Evolutionary conservation across 1,140 invertebrate species (phyloP).

Genomic region (Teleopsis dalmanni): DNA sequence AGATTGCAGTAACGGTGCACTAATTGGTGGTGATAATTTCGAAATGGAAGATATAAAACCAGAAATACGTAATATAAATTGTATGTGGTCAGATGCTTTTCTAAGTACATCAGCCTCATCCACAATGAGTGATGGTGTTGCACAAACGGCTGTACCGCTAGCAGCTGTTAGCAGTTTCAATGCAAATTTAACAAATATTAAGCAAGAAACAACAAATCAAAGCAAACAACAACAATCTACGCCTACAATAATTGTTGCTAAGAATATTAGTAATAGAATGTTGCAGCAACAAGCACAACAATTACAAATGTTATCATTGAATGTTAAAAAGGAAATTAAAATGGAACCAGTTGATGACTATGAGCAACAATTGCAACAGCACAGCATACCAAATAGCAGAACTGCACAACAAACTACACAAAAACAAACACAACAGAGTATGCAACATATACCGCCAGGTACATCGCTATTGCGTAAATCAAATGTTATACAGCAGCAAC

Average conservation of each 20-base stretch:
- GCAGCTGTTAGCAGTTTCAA: neutral
- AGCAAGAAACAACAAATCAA: neutral
- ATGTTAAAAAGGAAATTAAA: slow-evolving; percentile 6
- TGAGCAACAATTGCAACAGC: slow-evolving; percentile 12
- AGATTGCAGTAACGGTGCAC: neutral
- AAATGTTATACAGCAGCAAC: slow-evolving; percentile 12
- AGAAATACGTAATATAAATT: slow-evolving; percentile 23
- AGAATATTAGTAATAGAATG: slow-evolving; percentile 1
- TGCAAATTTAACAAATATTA: neutral
- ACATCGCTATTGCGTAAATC: slow-evolving; percentile 34
- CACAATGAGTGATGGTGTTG: neutral
- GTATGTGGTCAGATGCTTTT: slow-evolving; percentile 23
- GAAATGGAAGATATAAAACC: slow-evolving; percentile 15
- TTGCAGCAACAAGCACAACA: slow-evolving; percentile 4
- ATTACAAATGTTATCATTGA: neutral
- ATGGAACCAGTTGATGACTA: slow-evolving; percentile 12
- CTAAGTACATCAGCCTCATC: slow-evolving; percentile 12
- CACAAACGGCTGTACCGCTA: slow-evolving; percentile 1
- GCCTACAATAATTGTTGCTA: slow-evolving; percentile 9
- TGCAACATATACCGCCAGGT: slow-evolving; percentile 33
- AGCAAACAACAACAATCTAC: neutral
- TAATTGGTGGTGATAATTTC: neutral
- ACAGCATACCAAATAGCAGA: slow-evolving; percentile 7
- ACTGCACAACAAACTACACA: slow-evolving; percentile 6
- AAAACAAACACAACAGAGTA: slow-evolving; percentile 9